Base-by-base conservation (phyloP, 2,113 vertebrate species). In the Buteo buteo region DNA sequence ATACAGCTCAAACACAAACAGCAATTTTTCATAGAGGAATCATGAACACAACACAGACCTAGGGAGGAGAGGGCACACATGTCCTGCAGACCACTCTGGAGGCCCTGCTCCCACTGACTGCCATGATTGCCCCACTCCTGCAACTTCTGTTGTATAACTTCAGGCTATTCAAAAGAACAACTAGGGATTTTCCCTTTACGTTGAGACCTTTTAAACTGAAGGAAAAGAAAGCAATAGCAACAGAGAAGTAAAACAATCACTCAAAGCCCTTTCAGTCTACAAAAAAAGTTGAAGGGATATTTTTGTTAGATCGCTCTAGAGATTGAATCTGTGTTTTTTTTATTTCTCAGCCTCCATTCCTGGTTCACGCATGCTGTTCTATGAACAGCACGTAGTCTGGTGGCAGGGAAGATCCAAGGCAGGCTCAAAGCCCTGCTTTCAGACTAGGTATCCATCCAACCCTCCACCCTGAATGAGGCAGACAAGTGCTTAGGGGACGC, bases 31-130 rank as follows among this genome's bases (percentile, higher is more conserved):
- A 10, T 10, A 16, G 5, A 7, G 16, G 36, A 49, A 28, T 3
- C 7, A 32, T 10, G 42, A 66, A 28, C 15, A 6, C 1, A 2
- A 38, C 28, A 28, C 18, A 47, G 50, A 21, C 22, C 5, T 2
- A 9, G 62, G 31, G 72, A 47, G 0, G 2, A 76, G 38, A 12
- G 11, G 19, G 29, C 24, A 29, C 44, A 13, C 0, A 0, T 0
- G 1, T 16, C 29, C 80, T 29, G 40, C 29, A 18, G 59, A 15
- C 15, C 2, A 2, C 31, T 42, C 16, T 3, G 0, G 40, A 20
- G 15, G 20, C 12, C n/a, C 42, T 2, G 5, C 71, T 94, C 29
- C 45, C 15, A 13, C 52, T 0, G 0, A 8, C 65, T 5, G 42
- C 6, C 4, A 4, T 12, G 9, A 14, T 3, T 25, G 54, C 18